phyloP scores from a whole-genome alignment of 2,888 invertebrate genomes.

The Petrophora chlorosata region DNA sequence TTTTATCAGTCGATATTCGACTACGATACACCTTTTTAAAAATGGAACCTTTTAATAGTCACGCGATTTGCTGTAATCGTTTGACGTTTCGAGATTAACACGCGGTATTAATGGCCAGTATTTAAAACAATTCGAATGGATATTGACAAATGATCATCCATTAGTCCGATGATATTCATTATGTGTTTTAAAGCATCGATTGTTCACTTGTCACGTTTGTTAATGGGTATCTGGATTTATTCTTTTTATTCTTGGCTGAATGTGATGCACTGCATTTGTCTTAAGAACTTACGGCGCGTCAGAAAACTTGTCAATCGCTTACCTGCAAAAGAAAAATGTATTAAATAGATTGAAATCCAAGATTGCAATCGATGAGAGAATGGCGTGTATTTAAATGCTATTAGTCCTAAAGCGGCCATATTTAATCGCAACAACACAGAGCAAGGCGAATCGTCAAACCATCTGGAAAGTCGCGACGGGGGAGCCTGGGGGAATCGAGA shows the following conservation, averaged over 20 bases:
- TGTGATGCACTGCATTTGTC: neutral
- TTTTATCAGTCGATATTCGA: constrained; percentile 39
- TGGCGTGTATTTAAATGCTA: constrained; percentile 36
- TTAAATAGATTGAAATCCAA: constrained; percentile 13
- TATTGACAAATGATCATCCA: constrained; percentile 76
- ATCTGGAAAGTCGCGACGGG: constrained; percentile 64
- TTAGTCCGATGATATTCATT: constrained; percentile 49
- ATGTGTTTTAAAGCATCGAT: constrained; percentile 53
- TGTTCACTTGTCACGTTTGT: constrained; percentile 51
- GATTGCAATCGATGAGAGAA: constrained; percentile 23
- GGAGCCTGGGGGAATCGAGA: constrained; percentile 43
- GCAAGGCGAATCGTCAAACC: constrained; percentile 54
- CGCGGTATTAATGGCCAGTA: constrained; percentile 62
- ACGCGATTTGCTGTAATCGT: constrained; percentile 68
- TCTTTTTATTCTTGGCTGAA: neutral
- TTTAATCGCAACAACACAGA: constrained; percentile 52
- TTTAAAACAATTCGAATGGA: constrained; percentile 58
- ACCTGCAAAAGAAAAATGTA: constrained; percentile 56
- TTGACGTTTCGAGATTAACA: constrained; percentile 73
- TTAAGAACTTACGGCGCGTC: constrained; percentile 4
- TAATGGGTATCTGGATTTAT: constrained; percentile 41
- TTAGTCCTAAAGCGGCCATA: constrained; percentile 51
- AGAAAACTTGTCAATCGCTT: constrained; percentile 32
- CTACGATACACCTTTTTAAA: constrained; percentile 73
- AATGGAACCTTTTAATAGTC: constrained; percentile 74